Evolutionary conservation across 2,888 invertebrate species (phyloP).

Genomic region (Listrodromus nycthemerus): DNA sequence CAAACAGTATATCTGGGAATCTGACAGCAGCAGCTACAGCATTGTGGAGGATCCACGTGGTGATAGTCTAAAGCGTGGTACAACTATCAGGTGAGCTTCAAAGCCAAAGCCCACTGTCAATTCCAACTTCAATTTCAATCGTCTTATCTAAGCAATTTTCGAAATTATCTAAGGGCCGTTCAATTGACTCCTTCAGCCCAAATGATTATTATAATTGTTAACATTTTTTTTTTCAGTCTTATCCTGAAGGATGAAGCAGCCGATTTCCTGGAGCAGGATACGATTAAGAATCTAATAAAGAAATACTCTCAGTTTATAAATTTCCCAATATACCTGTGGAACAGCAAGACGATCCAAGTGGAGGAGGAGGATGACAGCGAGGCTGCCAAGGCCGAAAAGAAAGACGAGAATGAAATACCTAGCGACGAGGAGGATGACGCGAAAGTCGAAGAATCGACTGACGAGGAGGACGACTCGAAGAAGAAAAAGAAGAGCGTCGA

Average conservation of each 20-base stretch:
- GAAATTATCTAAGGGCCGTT: not conserved
- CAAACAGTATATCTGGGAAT: slow-evolving; percentile 98
- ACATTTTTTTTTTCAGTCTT: slow-evolving; percentile 86
- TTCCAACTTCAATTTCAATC: not conserved
- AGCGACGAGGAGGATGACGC: slow-evolving; percentile 86
- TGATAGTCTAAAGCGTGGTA: slow-evolving; percentile 95
- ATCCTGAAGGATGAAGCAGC: slow-evolving; percentile 98
- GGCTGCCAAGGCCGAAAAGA: slow-evolving; percentile 85
- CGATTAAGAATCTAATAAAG: slow-evolving; percentile 95
- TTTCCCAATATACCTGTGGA: slow-evolving; percentile 99
- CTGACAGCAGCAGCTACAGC: slow-evolving; percentile 95
- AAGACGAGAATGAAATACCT: slow-evolving; percentile 83
- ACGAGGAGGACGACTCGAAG: slow-evolving; percentile 87
- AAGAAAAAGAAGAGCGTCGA: slow-evolving; percentile 94
- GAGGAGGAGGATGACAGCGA: slow-evolving; percentile 87
- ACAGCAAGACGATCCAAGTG: slow-evolving; percentile 86
- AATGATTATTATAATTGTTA: too few species aligned
- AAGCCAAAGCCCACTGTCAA: not conserved
- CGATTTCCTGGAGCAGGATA: slow-evolving; percentile 97
- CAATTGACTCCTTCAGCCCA: too few species aligned
- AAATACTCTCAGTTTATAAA: slow-evolving; percentile 99
- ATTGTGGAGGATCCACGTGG: slow-evolving; percentile 98
- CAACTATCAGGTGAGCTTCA: slow-evolving; percentile 89
- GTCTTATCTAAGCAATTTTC: not conserved
- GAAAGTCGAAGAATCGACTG: slow-evolving; percentile 88